Evolutionary conservation across 2,797 vertebrate species (phyloP), one percentile per base, ranked within the genome.

Genomic region (Parotocinclus haroldoi): DNA sequence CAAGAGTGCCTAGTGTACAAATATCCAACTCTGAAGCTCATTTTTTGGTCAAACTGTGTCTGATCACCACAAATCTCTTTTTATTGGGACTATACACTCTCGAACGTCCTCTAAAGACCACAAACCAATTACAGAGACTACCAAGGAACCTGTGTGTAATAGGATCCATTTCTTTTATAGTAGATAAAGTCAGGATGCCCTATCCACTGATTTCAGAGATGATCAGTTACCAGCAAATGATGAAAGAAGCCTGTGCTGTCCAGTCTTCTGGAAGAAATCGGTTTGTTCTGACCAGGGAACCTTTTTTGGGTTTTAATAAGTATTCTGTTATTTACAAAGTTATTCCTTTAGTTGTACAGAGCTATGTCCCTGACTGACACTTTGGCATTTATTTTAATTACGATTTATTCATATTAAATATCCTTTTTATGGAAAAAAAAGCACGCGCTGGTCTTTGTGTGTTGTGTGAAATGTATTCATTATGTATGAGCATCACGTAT

Each of bases 281-380:
- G 58, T 36, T 37, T 12, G 56, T 18, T 58, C 39, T 17, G 16
- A 9, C 57, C 42, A 18, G 40, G 13, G 42, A 40, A 58, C 57
- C 39, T 18, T 14, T 58, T 58, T 45, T 19, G 27, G 42, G 7
- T 16, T 19, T 17, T 58, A 58, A 58, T 58, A 40, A 58, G 57
- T 17, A 44, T 4, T 44, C 57, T 45, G 57, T 11, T 46, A 11
- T 46, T 11, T 46, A 11, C 11, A 10, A 46, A 5, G 45, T 46
- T 46, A 10, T 13, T 13, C 6, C 45, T 46, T 46, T 46, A 46
- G 45, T 46, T 27, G n/a, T 45, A 46, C 45, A 11, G 45, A 46
- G 45, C 45, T 27, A 27, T 27, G 27, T 11, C 3, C 45, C 12
- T 45, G 44, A 45, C 44, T 45, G 10, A 45, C 44, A 10, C 44